Evolutionary conservation across 2,797 vertebrate species (phyloP), one percentile per base, ranked within the genome.

Genomic region (Gymnocypris eckloni): DNA sequence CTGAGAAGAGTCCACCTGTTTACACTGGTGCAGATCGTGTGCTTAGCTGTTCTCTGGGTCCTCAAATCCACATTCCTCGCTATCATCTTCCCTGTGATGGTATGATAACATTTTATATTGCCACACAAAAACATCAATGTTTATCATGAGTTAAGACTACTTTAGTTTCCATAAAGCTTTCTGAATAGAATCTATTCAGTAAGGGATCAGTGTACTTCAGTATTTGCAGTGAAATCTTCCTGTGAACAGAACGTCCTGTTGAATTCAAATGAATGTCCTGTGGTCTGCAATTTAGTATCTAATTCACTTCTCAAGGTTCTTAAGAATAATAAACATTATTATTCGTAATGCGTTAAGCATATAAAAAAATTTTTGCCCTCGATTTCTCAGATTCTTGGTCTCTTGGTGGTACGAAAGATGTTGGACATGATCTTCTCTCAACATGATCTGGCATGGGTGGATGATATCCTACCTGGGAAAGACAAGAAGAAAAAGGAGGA

Each of bases 71-170:
- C 98, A 0, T 93, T 98, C 91, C 94, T 98, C 0, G 98, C 98
- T 82, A 99, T 99, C 92, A 95, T 99, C 92, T 99, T 99, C 89
- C 98, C 98, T 0, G 93, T 99, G 83, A 99, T 99, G 98, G 98
- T 98, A 85, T 13, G 86, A 39, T 12, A 86, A 39, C 43, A 28
- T 64, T 59, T 77, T 79, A 56, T 6, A 80, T 59, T 54, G 50
- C n/a, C 12, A 52, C 41, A 72, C 22, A 73, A 20, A 50, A 45
- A n/a, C n/a, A 56, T 18, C n/a, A 20, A 25, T n/a, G 39, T 45
- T 39, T 37, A n/a, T 45, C 10, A 43, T 25, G 20, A 76, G 33
- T 76, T 16, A 3, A 52, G 66, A 67, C 45, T 52, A 43, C 52
- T 22, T 20, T 5, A 18, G 22, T 64, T 76, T 25, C 10, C 28